Percentiles rank a stretch among this genome's conserved stretches.
phyloP scores from a whole-genome alignment of 1,140 invertebrate species.

The Goniozus legneri region DNA sequence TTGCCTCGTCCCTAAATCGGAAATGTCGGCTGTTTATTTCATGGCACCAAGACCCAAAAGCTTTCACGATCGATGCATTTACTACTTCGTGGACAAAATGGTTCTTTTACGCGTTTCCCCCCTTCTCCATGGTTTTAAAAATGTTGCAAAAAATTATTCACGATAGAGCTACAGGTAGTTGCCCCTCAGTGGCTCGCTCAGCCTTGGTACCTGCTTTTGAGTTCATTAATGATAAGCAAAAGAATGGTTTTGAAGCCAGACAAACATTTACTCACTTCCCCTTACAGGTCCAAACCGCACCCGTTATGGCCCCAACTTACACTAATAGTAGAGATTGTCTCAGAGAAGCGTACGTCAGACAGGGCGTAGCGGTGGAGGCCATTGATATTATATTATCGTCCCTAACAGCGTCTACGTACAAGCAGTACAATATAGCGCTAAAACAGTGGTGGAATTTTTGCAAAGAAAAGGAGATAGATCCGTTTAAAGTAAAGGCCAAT shows the following conservation, averaged over 20 bases:
- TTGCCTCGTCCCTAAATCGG: neutral
- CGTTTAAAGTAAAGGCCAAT: neutral
- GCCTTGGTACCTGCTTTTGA: conserved; percentile 30
- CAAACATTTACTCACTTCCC: conserved; percentile 7
- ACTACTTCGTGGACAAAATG: neutral
- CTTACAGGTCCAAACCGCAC: neutral
- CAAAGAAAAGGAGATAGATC: neutral
- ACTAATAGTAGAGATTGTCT: conserved; percentile 2
- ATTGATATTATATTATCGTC: neutral
- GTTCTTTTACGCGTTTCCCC: too few relatives aligned
- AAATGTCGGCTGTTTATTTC: neutral
- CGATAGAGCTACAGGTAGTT: conserved; percentile 19
- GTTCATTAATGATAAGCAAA: conserved; percentile 14
- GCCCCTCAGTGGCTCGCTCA: conserved; percentile 20
- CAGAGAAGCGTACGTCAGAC: neutral
- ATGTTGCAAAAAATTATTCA: conserved; percentile 2
- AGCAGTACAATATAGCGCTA: neutral
- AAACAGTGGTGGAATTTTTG: neutral
- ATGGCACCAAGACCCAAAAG: neutral
- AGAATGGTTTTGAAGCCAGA: conserved; percentile 16
- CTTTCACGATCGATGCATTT: neutral
- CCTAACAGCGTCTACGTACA: neutral
- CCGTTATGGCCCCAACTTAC: neutral
- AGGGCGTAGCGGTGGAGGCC: neutral
- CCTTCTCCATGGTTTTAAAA: conserved; percentile 13